Percentiles rank a stretch among this genome's conserved stretches.
Evolutionary conservation across 1,140 invertebrate genomes (phyloP).

Genomic region (Megathymus violae): DNA sequence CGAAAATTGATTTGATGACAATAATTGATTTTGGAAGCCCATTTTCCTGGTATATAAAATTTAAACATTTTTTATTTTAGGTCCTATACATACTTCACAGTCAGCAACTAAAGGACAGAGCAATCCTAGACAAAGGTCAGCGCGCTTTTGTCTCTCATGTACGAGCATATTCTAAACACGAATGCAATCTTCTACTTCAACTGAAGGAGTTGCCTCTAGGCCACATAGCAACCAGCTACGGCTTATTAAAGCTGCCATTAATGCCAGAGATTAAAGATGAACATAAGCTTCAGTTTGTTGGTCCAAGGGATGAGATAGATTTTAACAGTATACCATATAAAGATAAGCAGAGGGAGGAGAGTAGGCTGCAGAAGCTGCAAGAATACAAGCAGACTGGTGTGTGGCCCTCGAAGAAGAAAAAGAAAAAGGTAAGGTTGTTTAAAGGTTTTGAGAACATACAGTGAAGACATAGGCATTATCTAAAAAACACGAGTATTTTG

Average conservation of each 20-base stretch:
- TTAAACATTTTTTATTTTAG: too few relatives aligned
- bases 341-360: constrained; percentile 91
- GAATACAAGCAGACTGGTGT: constrained; percentile 89
- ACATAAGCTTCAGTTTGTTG: constrained; percentile 87
- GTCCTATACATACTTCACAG: constrained; percentile 83
- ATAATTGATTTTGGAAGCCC: too few relatives aligned
- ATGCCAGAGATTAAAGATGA: constrained; percentile 96
- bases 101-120: constrained; percentile 88
- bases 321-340: constrained; percentile 91
- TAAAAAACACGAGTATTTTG: too few relatives aligned
- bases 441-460: background rate
- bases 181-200: constrained; percentile 95
- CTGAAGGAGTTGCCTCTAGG: constrained; percentile 96
- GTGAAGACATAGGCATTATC: too few relatives aligned
- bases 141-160: constrained; percentile 98
- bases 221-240: constrained; percentile 93
- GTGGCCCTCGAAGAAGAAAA: constrained; percentile 89
- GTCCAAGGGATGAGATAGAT: constrained; percentile 86
- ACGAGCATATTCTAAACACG: constrained; percentile 97
- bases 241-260: constrained; percentile 93
- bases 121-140: constrained; percentile 94
- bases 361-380: constrained; percentile 89
- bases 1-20: too few relatives aligned
- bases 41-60: too few relatives aligned
- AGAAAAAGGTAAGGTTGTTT: constrained; percentile 78